phyloP scores from a whole-genome alignment of 1,140 invertebrate genomes.

The Drosophila rhopaloa region DNA sequence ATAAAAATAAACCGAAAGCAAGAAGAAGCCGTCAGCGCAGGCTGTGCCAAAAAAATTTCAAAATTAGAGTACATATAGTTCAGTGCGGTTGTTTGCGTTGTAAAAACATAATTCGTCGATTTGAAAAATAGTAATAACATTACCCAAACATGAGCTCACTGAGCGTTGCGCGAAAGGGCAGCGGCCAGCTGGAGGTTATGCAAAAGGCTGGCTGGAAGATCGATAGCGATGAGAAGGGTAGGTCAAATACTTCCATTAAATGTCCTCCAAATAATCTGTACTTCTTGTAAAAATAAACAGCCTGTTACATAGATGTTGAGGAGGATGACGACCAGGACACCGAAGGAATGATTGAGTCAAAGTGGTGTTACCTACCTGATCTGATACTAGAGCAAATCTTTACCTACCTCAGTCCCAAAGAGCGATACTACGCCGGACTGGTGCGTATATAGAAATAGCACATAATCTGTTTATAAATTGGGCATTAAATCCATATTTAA shows the following conservation, averaged over 20 bases:
- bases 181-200: conserved; percentile 65
- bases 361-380: conserved; percentile 90
- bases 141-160: conserved; percentile 39
- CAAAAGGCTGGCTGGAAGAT: conserved; percentile 87
- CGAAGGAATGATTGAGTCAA: conserved; percentile 65
- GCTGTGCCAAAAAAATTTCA: conserved; percentile 79
- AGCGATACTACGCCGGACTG: conserved; percentile 91
- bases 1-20: conserved; percentile 69
- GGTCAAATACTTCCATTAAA: too few relatives aligned
- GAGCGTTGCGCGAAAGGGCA: conserved; percentile 46
- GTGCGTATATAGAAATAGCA: conserved; percentile 85
- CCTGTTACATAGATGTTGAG: conserved; percentile 87
- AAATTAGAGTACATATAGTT: conserved; percentile 76
- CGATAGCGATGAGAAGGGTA: conserved; percentile 87
- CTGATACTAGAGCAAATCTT: conserved; percentile 92
- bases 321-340: conserved; percentile 83
- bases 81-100: conserved; percentile 45
- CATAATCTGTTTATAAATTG: not conserved
- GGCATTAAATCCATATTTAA: not conserved
- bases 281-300: conserved; percentile 62
- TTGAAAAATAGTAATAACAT: conserved; percentile 24
- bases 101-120: conserved; percentile 50
- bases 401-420: conserved; percentile 88
- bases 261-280: not conserved
- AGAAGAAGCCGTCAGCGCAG: conserved; percentile 33